Base-by-base conservation (phyloP, 2,888 invertebrate species). In the Saturnia pavonia region DNA sequence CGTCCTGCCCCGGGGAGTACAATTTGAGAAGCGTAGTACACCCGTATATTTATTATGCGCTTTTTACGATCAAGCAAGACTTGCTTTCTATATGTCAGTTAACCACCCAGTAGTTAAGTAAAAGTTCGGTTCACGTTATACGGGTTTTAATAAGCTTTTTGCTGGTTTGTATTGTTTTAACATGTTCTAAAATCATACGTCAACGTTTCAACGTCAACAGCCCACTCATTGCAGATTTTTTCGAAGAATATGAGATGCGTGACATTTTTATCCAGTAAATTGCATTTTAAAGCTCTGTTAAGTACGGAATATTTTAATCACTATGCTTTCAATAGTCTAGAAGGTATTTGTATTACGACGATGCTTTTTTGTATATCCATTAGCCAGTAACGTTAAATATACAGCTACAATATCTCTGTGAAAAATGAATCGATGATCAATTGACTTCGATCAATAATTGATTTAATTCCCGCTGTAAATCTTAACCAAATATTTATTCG, bases 11-110 rank as follows among this genome's bases (percentile, higher is more conserved):
- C 79, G 82, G 84, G 87, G 86, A 85, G 79, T 85, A 79, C 83
- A 85, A 85, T 87, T 87, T 85, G 82, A 81, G 77, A 79, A 2
- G 40, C 75, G 70, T 76, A 72, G 72, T 73, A 75, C 42, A 27
- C 80, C 84, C 84, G 88, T 84, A 11, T 45, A 84, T 88, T 86
- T 87, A 86, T 88, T 83, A 86, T 85, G 81, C 79, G 82, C 78
- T 85, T 83, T 88, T 88, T 87, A 85, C 82, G 79, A 82, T 80
- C 75, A 73, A 76, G 76, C 76, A 72, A 57, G 72, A 71, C 78
- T 80, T 80, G 78, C 79, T 77, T 79, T 79, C 81, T 78, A 82
- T 83, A 84, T 82, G 86, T 85, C 77, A 79, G 82, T 85, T 83
- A 82, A 77, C 72, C 66, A 51, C 22, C 51, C 25, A 40, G 40